These are phyloP conservation scores for Galleria mellonella DNA, from an alignment of 1,140 invertebrate genomes.

Conservation along the genomic window DNA sequence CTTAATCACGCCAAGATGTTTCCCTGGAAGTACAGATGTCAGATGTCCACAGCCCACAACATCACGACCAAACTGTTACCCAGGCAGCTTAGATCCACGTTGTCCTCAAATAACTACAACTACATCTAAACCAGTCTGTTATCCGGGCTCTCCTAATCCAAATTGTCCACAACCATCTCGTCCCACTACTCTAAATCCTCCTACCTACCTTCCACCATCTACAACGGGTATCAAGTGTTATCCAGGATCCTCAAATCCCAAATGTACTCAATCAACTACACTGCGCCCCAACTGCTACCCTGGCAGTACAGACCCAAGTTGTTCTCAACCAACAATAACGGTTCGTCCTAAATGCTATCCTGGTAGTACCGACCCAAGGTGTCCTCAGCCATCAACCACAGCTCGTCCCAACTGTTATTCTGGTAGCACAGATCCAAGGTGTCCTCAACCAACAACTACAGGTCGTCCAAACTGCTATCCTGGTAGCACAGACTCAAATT, in stretches of 20 bases:
- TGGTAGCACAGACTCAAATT: constrained; percentile 44
- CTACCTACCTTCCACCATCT: constrained; percentile 40
- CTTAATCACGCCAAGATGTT: constrained; percentile 21
- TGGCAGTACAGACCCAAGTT: neutral
- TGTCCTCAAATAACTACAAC: constrained; percentile 39
- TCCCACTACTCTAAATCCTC: constrained; percentile 18
- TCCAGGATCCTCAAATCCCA: constrained; percentile 30
- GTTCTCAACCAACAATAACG: constrained; percentile 16
- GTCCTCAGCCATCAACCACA: constrained; percentile 39
- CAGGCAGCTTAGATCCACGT: constrained; percentile 32
- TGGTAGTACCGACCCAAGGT: constrained; percentile 61
- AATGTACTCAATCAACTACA: constrained; percentile 29
- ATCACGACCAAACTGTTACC: constrained; percentile 30
- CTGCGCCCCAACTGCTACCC: constrained; percentile 11
- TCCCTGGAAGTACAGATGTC: constrained; percentile 32
- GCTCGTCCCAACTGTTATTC: constrained; percentile 47
- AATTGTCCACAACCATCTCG: constrained; percentile 24
- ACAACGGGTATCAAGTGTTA: constrained; percentile 24
- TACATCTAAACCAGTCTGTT: constrained; percentile 21
- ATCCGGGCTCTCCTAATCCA: neutral
- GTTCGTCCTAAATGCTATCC: constrained; percentile 49
- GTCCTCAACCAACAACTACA: constrained; percentile 33
- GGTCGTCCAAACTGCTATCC: constrained; percentile 28
- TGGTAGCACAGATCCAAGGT: constrained; percentile 58
- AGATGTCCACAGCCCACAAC: constrained; percentile 9